Base-by-base conservation (phyloP, 2,888 invertebrate genomes). In the Euplagia quadripunctaria region DNA sequence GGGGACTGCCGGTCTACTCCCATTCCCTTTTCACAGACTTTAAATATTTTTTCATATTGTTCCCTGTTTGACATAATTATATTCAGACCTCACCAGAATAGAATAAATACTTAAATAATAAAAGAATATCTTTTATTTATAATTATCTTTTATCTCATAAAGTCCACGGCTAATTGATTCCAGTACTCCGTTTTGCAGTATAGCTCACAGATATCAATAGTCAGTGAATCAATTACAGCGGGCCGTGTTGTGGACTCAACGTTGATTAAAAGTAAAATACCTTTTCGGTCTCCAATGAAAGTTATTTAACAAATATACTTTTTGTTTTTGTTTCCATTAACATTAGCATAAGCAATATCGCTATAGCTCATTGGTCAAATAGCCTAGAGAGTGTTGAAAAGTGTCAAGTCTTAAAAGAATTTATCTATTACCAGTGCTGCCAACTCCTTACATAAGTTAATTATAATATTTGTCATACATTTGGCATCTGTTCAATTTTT, bases 201-300 rank as follows among this genome's bases (percentile, higher is more conserved):
- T 46, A 12, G 11, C 7, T 7, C 31, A 61, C 58, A 61, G 5
- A 31, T 61, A 61, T 31, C 58, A 61, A 61, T 31, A 12, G 58
- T 61, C 31, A 61, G 42, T 63, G 70, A 70, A 70, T 70, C 41
- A 70, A 70, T 70, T 70, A 64, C 70, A 41, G 17, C 7, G 14
- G 63, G 41, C n/a, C 51, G 51, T 41, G 52, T 64, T 64, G 70
- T 64, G 63, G 52, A 70, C 64, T 64, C 64, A 64, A 64, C 51
- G 42, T 64, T 64, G 64, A 70, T 64, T 70, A 52, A 70, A 64
- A 70, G 42, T 16, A 41, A 58, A 58, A 12, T 61, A 4, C 20
- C 31, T 8, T 12, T 20, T 61, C 11, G 20, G 12, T 61, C 52
- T 55, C 12, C 5, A 31, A 61, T 9, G 12, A 12, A 31, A 61